Evolutionary conservation across 2,888 invertebrate genomes (phyloP).

Genomic region (Heliconius aoede): DNA sequence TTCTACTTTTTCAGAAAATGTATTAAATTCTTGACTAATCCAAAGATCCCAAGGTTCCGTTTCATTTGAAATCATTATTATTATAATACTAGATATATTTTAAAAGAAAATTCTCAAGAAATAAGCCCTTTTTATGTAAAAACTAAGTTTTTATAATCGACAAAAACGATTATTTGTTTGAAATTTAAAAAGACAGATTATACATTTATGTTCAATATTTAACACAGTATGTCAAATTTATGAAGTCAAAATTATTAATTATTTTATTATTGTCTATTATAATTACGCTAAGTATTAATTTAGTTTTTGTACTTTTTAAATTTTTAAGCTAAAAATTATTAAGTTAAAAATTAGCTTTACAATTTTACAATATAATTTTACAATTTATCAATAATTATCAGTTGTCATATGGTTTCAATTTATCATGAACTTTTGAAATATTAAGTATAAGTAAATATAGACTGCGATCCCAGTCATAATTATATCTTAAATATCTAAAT

Average conservation of each 20-base stretch:
- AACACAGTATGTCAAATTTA: not conserved
- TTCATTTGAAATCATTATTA: constrained; percentile 33
- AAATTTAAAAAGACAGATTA: constrained; percentile 3
- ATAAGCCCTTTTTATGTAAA: not conserved
- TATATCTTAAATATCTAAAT: not conserved
- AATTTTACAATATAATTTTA: no score
- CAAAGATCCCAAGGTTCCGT: constrained; percentile 55
- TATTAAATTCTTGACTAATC: constrained; percentile 57
- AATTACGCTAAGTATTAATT: no score
- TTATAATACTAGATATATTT: not conserved
- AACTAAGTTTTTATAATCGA: not conserved
- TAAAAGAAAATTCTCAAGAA: not conserved
- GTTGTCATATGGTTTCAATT: no score
- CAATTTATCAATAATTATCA: no score
- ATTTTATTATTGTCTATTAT: no score
- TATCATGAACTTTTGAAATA: no score
- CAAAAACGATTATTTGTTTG: constrained; percentile 13
- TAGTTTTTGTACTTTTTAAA: no score
- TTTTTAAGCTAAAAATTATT: no score
- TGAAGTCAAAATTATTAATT: no score
- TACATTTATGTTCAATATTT: not conserved
- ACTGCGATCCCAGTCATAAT: no score
- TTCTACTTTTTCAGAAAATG: constrained; percentile 59
- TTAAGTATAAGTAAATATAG: no score
- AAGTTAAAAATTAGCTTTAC: no score